Evolutionary conservation across 1,140 invertebrate genomes (phyloP), one percentile per base, ranked within the genome.

Genomic region (Cydia strobilella): DNA sequence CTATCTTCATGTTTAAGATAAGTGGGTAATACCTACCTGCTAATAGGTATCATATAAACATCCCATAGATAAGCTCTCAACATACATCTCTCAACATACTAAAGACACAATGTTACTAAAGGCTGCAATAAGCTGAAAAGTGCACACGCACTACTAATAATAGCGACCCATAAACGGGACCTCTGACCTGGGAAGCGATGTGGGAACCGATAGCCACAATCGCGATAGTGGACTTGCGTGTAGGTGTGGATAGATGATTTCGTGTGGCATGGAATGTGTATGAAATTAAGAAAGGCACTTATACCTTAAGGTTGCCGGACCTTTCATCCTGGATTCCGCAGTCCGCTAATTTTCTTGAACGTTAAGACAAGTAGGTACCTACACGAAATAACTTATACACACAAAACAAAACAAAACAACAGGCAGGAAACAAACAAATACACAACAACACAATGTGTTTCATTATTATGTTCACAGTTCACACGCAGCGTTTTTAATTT

Each of bases 151-250:
- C 65, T 27, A 23, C 20, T 66, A 25, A 66, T 66, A 69, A 69
- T 69, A 39, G 65, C 65, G 65, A 69, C 65, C 65, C 65, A 69
- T 69, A 42, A 69, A 69, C 65, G 31, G 31, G 65, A 69, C 65
- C 65, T 20, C 31, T 18, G 65, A 35, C 65, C 65, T 39, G 65
- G 65, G 63, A 66, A 66, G 31, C 65, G 65, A 69, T 69, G 65
- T 69, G 31, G 27, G 65, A 69, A 69, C 65, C 65, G 65, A 69
- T 69, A 69, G 23, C 63, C 31, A 39, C 65, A 51, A 51, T 35
- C 54, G 54, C 54, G 54, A 23, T 59, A 2, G 15, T 54, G 51
- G 51, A 54, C 15, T 54, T 54, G 18, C 20, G 18, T 20, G 20
- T 59, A 23, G 54, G 20, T 59, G 54, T 18, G 48, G 48, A 51